A percentile compares a stretch with the other conserved stretches of the same genome.
phyloP scores from a whole-genome alignment of 2,888 invertebrate species.

The Artemia sp. region DNA sequence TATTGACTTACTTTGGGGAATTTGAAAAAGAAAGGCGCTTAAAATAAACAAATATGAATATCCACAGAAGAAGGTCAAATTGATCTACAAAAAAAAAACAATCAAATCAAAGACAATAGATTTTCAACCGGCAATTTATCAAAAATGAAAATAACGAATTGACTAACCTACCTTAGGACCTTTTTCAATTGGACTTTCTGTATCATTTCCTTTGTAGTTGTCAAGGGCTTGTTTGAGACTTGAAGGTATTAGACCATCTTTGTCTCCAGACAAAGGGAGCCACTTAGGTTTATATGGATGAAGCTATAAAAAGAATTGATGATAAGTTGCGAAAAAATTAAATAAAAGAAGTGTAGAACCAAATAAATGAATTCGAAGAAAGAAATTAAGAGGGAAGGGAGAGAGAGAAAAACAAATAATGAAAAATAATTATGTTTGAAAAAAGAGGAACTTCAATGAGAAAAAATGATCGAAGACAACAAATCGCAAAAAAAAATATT shows the following conservation, averaged over 20 bases:
- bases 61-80: too few species aligned
- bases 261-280: slow-evolving; percentile 50
- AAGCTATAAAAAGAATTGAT: slow-evolving; percentile 38
- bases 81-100: too few species aligned
- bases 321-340: background rate
- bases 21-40: too few species aligned
- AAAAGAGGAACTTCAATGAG: slow-evolving; percentile 5
- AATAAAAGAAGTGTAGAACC: slow-evolving; percentile 20
- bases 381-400: too few species aligned
- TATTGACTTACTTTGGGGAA: too few species aligned
- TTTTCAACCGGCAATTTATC: too few species aligned
- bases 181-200: background rate
- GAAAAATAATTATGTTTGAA: slow-evolving; percentile 13
- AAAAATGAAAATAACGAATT: too few species aligned
- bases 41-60: too few species aligned
- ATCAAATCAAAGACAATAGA: too few species aligned
- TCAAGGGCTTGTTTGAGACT: slow-evolving; percentile 41
- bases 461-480: background rate
- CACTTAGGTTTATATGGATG: slow-evolving; percentile 47
- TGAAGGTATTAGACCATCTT: slow-evolving; percentile 46
- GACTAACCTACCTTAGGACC: slow-evolving; percentile 20
- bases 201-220: slow-evolving; percentile 25
- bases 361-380: background rate
- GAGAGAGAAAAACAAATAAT: too few species aligned
- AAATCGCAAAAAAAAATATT: background rate